Conservation (phyloP, 1,140 invertebrate genomes). For the Ceratitis capitata region DNA sequence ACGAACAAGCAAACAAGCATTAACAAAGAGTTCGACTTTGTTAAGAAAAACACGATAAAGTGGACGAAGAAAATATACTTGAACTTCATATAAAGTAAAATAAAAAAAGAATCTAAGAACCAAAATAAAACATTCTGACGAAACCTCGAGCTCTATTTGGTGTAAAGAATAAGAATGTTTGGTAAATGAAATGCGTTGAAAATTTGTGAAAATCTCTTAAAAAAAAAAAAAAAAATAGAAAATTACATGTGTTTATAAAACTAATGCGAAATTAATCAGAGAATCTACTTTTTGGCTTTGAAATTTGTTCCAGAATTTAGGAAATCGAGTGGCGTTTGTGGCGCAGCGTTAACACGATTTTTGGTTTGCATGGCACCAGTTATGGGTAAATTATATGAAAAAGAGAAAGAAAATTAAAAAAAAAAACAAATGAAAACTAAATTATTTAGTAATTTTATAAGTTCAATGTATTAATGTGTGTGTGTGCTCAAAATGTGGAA, state of each 20-base stretch:
- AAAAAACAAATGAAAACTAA: background rate
- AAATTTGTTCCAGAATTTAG: background rate
- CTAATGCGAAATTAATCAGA: no score
- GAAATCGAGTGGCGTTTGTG: constrained; percentile 26
- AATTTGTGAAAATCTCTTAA: background rate
- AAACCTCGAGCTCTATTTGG: background rate
- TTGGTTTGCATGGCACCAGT: constrained; percentile 64
- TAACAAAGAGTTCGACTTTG: background rate
- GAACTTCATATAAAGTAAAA: background rate
- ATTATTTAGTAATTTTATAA: background rate
- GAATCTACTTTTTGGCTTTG: background rate
- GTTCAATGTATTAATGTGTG: background rate
- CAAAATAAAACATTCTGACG: background rate
- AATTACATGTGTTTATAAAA: no score
- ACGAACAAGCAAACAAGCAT: no score
- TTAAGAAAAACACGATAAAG: background rate
- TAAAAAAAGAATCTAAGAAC: no score
- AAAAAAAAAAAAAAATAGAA: background rate
- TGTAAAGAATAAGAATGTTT: background rate
- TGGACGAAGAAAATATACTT: background rate
- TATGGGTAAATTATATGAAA: constrained; percentile 55
- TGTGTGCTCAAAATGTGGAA: background rate
- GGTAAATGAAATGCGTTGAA: background rate
- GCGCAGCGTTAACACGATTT: constrained; percentile 60
- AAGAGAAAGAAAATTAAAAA: background rate